A percentile compares a stretch with the other conserved stretches of the same genome.
Evolutionary conservation across 2,113 vertebrate genomes (phyloP).

Genomic region (Motacilla tschutschensis): DNA sequence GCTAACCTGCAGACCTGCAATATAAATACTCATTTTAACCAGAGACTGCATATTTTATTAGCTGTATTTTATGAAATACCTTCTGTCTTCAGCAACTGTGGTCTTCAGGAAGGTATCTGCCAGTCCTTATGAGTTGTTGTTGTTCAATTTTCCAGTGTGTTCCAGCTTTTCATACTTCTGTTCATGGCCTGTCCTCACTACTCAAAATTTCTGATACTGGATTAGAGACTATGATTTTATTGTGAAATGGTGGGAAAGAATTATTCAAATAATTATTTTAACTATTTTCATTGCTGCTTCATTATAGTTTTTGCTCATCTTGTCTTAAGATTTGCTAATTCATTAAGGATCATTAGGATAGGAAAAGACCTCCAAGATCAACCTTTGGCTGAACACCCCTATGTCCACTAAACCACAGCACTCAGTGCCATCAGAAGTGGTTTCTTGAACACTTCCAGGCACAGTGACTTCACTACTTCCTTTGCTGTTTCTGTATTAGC

Average conservation of each 20-base stretch:
- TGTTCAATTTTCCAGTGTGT: neutral
- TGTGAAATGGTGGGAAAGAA: neutral
- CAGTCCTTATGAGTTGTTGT: neutral
- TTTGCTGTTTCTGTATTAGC: neutral
- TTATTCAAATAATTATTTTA: neutral
- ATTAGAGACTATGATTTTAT: neutral
- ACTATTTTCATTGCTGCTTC: neutral
- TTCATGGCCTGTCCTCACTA: neutral
- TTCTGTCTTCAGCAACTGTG: neutral
- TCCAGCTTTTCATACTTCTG: neutral
- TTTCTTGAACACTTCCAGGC: neutral
- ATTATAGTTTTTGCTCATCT: neutral
- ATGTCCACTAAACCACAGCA: neutral
- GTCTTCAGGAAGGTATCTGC: neutral
- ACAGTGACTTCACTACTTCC: neutral
- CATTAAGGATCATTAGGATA: neutral
- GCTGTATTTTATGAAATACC: neutral
- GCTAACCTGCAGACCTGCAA: neutral
- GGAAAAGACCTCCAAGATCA: neutral
- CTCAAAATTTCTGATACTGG: neutral
- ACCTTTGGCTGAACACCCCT: neutral
- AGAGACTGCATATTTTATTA: neutral
- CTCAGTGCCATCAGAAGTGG: fast-evolving
- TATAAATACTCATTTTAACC: neutral
- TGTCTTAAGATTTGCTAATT: neutral